Evolutionary conservation across 2,888 invertebrate species (phyloP), one percentile per base, ranked within the genome.

Genomic region (Rhopalosiphum nymphaeae): DNA sequence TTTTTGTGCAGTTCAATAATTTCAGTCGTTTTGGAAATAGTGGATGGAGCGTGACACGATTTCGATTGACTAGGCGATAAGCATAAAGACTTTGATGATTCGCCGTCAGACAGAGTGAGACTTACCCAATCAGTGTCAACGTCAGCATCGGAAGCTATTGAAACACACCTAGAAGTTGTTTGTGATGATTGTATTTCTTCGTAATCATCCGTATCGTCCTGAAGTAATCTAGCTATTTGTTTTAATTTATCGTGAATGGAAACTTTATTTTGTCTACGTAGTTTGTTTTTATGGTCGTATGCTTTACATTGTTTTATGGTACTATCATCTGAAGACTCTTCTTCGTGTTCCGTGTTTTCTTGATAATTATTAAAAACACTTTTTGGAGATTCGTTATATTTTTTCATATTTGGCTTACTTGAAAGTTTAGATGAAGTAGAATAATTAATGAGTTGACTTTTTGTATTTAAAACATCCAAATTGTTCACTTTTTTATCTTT

Each of bases 31-130:
- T 97, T 97, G 90, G 94, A 95, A 94, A 95, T 95, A 21, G 94
- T 93, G 26, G 94, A 95, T 95, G 89, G 96, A 11, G 86, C 94
- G 96, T n/a, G 97, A 94, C 97, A 96, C 86, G 95, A 94, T 95
- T 98, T 98, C 36, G 94, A 94, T 95, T 98, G 98, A 11, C 97
- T 97, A 0, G 98, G 98, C 1, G 98, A 98, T 26, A 98, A 92
- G 25, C 94, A 94, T 42, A 94, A 88, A 95, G 95, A 57, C 94
- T 86, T 49, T 92, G 90, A 89, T 92, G 92, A 90, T 91, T 93
- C 84, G 86, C 94, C 67, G 94, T 95, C 90, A 84, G 89, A 86
- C 93, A 94, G 42, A 56, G 92, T 89, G 85, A 90, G 95, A 95
- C 96, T 96, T n/a, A 96, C 96, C 95, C 95, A 95, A 95, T 95